Evolutionary conservation across 35 echinoderm and acorn worm genomes (phyloP), one percentile per base, ranked within the genome.

Genomic region (Heliocidaris erythrogramma): DNA sequence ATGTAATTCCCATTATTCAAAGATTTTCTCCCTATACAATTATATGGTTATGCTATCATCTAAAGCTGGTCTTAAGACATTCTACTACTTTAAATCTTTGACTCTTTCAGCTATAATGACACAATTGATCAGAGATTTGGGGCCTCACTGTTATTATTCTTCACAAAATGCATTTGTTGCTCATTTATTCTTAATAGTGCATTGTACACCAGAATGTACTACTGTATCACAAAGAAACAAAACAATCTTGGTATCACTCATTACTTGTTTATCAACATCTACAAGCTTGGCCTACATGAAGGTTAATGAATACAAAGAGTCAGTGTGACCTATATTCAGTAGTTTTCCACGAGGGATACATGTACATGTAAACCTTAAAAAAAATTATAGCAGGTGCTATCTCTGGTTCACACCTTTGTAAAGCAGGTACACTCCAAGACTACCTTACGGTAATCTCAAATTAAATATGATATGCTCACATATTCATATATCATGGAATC

Each of bases 11-110:
- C 27, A 78, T n/a, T 78, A 8, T 78, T 78, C 21, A 11, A 56
- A 56, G 52, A 78, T 78, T 78, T 78, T 78, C 7, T 78, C 8
- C 65, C 4, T 78, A 5, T 21, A 78, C 65, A 78, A 78, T 78
- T 27, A 69, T 69, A 69, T 18, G 60, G 60, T 69, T 42, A 42
- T 42, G 35, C 3, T 42, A 56, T 56, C 65, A 78, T 24, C 18
- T 78, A 78, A 78, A 78, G 21, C 65, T 78, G 65, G 65, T 78
- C 65, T 78, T 78, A 78, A 78, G 65, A 78, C 65, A 78, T 78
- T 7, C 27, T 18, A 17, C 18, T 18, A n/a, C 21, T 78, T 78
- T 78, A 78, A 24, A 78, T 78, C 65, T 78, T 78, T 78, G 65
- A 78, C 65, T 78, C 65, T 78, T n/a, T 78, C 27, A 7, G 17